Base-by-base conservation (phyloP, 2,113 vertebrate species). In the Seriola dumerili region DNA sequence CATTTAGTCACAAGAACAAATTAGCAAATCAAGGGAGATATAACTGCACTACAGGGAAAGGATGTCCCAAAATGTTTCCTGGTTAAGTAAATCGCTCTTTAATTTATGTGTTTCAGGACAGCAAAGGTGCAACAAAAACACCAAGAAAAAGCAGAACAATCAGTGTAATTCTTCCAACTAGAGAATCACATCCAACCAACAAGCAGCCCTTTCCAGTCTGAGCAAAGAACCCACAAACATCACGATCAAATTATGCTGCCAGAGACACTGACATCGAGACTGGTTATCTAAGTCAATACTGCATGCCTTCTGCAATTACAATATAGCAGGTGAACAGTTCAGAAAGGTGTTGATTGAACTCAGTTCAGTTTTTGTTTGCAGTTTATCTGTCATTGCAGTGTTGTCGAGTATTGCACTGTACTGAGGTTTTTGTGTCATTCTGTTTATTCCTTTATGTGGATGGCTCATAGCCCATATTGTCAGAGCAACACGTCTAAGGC, bases 21-120 rank as follows among this genome's bases (percentile, higher is more conserved):
- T 71, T 66, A 46, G 62, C 44, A 46, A 40, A 52, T 75, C n/a
- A 40, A 64, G 32, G 11, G 10, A 68, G 54, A 19, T 67, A 46
- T 50, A 66, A 58, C 16, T 48, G 13, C n/a, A 64, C 38, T 23
- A 36, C 7, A 21, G 44, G 13, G 29, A 58, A 58, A 79, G 4
- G 50, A 79, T 40, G 19, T 19, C 58, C 8, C 23, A 32, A 23
- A 69, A 61, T 12, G 0, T 13, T 66, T 64, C 50, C 5, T 14
- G 34, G 52, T 55, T 55, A 55, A 55, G 21, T 34, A 67, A 38
- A 23, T 69, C 21, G 58, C n/a, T 32, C 66, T 23, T 10, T 55
- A 55, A 55, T 55, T 55, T 12, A 55, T 55, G 54, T 25, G 54
- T 23, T 55, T 55, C 9, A 55, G 10, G n/a, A 23, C 10, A 23